These are phyloP conservation scores for Plectropomus leopardus DNA, from an alignment of 2,113 vertebrate species.

Conservation along the genomic window DNA sequence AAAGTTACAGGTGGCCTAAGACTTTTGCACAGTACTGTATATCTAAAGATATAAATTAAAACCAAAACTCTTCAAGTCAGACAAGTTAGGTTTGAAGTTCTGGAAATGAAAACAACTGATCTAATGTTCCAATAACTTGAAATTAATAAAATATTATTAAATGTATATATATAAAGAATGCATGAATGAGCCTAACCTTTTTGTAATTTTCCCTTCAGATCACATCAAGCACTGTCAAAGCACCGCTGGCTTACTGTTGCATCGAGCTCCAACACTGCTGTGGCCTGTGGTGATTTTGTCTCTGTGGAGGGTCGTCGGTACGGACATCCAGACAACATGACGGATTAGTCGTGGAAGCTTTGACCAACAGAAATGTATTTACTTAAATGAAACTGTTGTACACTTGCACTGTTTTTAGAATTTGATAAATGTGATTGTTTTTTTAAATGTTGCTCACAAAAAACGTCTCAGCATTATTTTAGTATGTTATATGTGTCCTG, in stretches of 20 bases:
- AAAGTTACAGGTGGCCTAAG: no score
- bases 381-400: neutral
- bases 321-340: conserved; percentile 25
- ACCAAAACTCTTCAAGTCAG: no score
- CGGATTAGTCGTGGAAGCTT: neutral
- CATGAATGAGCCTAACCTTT: neutral
- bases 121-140: no score
- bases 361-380: neutral
- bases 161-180: no score
- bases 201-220: conserved; percentile 20
- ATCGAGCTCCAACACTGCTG: conserved; percentile 7
- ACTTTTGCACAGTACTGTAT: no score
- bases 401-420: neutral
- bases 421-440: neutral
- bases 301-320: conserved; percentile 37
- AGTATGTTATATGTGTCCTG: neutral
- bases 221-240: neutral
- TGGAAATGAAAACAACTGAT: no score
- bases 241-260: conserved; percentile 25
- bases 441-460: neutral
- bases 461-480: neutral
- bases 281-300: conserved; percentile 43
- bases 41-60: no score
- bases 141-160: no score
- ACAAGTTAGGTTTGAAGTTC: no score